Percentiles rank a stretch among this genome's conserved stretches.
Conservation (phyloP, 2,113 vertebrate genomes). For the Aegithalos caudatus region DNA sequence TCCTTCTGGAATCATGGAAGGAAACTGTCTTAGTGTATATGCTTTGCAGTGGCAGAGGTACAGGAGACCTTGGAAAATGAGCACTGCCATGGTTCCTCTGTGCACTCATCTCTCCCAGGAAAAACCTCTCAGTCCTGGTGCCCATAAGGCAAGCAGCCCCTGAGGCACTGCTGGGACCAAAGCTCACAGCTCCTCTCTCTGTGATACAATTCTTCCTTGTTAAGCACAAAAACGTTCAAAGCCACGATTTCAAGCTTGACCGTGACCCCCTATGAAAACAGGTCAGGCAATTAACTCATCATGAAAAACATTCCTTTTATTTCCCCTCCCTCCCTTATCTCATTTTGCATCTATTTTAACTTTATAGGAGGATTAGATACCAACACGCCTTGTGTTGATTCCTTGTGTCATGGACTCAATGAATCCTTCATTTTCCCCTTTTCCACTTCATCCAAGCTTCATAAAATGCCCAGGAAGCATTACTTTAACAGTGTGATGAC, state of each 20-base stretch:
- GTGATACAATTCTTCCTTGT: background rate
- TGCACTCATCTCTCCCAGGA: background rate
- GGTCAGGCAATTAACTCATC: background rate
- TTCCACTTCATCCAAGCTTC: slow-evolving; percentile 35
- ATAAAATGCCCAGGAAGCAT: slow-evolving; percentile 43
- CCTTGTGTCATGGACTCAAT: slow-evolving; percentile 11
- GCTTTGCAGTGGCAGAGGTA: background rate
- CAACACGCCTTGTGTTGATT: slow-evolving; percentile 17
- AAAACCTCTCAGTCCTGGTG: background rate
- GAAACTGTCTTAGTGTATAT: background rate
- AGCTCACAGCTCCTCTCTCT: background rate
- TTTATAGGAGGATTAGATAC: slow-evolving; percentile 25
- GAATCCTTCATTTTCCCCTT: slow-evolving; percentile 29
- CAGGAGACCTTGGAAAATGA: rapidly evolving
- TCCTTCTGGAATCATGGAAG: background rate
- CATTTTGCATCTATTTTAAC: background rate
- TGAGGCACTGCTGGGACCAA: background rate
- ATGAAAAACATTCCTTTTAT: background rate
- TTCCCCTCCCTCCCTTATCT: background rate
- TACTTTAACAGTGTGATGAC: slow-evolving; percentile 50
- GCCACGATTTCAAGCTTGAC: background rate
- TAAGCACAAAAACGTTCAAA: background rate
- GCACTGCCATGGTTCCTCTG: background rate
- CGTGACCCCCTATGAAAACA: background rate
- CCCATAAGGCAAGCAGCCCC: background rate